Evolutionary conservation across 2,888 invertebrate species (phyloP), one percentile per base, ranked within the genome.

Genomic region (Drosophila fungiperda): DNA sequence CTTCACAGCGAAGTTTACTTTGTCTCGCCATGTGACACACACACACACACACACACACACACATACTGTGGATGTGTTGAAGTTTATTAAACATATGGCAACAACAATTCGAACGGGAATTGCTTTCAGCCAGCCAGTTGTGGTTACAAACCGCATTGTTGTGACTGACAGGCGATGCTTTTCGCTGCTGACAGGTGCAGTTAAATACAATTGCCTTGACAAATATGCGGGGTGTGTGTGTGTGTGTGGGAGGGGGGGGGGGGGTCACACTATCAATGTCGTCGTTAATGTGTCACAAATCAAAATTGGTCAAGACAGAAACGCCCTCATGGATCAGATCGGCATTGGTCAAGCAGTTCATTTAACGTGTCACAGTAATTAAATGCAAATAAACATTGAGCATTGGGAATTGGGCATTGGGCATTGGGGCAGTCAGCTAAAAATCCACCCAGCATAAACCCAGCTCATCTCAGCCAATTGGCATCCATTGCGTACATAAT

Each of bases 341-440:
- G 29, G 33, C 61, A 68, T 42, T 32, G 57, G 40, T 32, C 35
- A 60, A 72, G 77, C 74, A 81, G 86, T 86, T 86, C 72, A 86
- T 86, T 83, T 86, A 70, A 83, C 80, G 88, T 86, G 89, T 76
- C 89, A 83, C 79, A 88, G 78, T 86, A 89, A 88, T 86, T 86
- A 88, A 86, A 88, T 83, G 83, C 83, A 86, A 83, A 86, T 80
- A 88, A 88, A 74, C 76, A 78, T 29, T 29, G 29, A 2, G 29
- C 2, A 5, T 29, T 26, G 26, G 2, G 26, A 2, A 26, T 26
- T 29, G 6, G 29, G 29, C 6, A 29, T 5, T 29, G 26, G 26
- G 26, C 5, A 26, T 29, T 29, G 29, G 84, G 84, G 12, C 20
- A 45, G 7, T 23, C 23, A 15, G 20, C 15, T 15, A 7, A 20